Conservation (phyloP, 53 echinoderm and acorn worm genomes). For the Henricia sp. region DNA sequence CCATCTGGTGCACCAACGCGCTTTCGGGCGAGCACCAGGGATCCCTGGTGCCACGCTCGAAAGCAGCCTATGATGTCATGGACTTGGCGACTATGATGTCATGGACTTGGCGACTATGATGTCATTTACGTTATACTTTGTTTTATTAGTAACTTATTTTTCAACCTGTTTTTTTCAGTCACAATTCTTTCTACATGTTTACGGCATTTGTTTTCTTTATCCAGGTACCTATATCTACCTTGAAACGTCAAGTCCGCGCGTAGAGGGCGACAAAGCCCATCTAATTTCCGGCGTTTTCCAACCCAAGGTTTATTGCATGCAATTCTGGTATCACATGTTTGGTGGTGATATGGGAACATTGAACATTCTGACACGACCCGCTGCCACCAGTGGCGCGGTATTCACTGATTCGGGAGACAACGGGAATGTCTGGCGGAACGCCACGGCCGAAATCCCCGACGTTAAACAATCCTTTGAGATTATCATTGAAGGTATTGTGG, state of each 20-base stretch:
- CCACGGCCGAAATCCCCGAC: constrained; percentile 36
- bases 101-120: too few species aligned
- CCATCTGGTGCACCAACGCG: too few species aligned
- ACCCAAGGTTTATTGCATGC: constrained; percentile 55
- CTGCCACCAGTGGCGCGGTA: neutral
- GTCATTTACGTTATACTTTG: too few species aligned
- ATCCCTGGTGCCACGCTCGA: too few species aligned
- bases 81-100: too few species aligned
- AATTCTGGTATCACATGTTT: constrained; percentile 89
- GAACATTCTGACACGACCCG: constrained; percentile 55
- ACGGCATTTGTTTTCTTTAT: neutral
- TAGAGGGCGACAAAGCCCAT: constrained; percentile 39
- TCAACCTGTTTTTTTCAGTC: too few species aligned
- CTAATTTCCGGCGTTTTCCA: constrained; percentile 65
- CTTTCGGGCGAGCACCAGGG: too few species aligned
- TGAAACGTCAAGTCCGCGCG: constrained; percentile 61
- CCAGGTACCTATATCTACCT: constrained; percentile 83
- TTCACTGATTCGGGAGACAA: constrained; percentile 44
- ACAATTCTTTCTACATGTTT: too few species aligned
- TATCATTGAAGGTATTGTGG: constrained; percentile 54
- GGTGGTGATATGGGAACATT: constrained; percentile 70
- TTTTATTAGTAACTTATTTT: neutral
- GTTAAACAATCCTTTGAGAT: constrained; percentile 30
- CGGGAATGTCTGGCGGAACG: constrained; percentile 71
- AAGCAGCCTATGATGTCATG: too few species aligned